Evolutionary conservation across 2,113 vertebrate genomes (phyloP), one percentile per base, ranked within the genome.

Genomic region (Cephalopterus ornatus): DNA sequence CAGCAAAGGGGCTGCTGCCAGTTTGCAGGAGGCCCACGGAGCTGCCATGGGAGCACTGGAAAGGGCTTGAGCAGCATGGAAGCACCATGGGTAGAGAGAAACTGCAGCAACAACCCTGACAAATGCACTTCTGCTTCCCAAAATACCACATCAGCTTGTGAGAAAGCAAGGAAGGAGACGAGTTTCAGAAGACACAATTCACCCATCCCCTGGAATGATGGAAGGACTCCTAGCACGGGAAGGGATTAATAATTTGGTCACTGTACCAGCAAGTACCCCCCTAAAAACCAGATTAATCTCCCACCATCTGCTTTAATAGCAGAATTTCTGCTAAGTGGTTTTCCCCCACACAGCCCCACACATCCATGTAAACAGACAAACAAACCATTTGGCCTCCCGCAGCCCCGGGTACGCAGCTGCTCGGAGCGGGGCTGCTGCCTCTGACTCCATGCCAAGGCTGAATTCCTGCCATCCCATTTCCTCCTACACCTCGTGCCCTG

Each of bases 281-380:
- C 52, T 5, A 74, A 89, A 89, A 84, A 55, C 2, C 91, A 78
- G 65, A 75, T 42, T 52, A 8, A 56, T 75, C 67, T 77, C 73
- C 91, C 73, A 50, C 80, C 91, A 85, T 84, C 88, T 84, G 88
- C 91, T 93, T 77, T 67, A 86, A 65, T 11, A 91, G 91, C 55
- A 71, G 74, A 53, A 62, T 94, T 78, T 50, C 61, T 85, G 84
- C 66, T 47, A 26, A 92, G 91, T 80, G 88, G 30, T 80, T 91
- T 89, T 66, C 37, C 91, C 93, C 92, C 35, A 0, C 63, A 6
- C 90, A 90, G 88, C 73, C 85, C 83, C 91, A n/a, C 71, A 55
- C 0, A 32, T 6, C 92, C 79, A 3, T 39, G 76, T 74, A 87
- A 83, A 92, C 88, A 86, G 72, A 90, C 94, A 93, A 81, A 87